Base-by-base conservation (phyloP, 2,113 vertebrate genomes). In the Henicopernis longicauda region DNA sequence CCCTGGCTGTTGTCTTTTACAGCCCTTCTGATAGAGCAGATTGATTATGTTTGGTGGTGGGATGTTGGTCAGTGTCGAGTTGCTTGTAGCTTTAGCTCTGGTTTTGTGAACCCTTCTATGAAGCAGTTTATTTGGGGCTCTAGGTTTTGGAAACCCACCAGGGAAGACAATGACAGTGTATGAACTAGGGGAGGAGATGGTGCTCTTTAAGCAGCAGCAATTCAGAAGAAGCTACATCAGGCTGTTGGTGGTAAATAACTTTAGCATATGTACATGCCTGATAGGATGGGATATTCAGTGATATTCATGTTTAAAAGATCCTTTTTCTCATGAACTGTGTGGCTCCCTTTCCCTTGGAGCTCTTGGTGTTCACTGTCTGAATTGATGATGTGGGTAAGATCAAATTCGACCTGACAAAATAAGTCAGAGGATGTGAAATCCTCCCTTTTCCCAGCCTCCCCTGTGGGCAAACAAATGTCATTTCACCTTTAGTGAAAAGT, bases 401-500 rank as follows among this genome's bases (percentile, higher is more conserved):
- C 49, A 92, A 95, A 97, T 95, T 66, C 81, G 90, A 82, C 40
- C 78, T 82, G 96, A 97, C 89, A 91, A 91, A 90, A 85, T 47
- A 86, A 95, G 49, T 70, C 84, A 62, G 27, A 83, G 70, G 36
- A 91, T 82, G 22, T 42, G 38, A 89, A 91, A 91, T 85, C 58
- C 16, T 91, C 6, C 36, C 55, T 85, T 72, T 62, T 49, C 8
- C 21, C 26, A 23, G 21, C 40, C 49, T 84, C 31, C 47, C 18
- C 73, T 54, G 11, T 42, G 62, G 86, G 80, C 69, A 72, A 93
- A 58, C 10, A 93, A 76, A 94, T 82, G 65, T 27, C 40, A 76
- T 9, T 82, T 94, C 45, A 89, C 73, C 45, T 85, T 85, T 44
- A 91, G 31, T 34, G 13, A 90, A 91, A 95, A 85, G 57, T 57